Conservation (phyloP, 23 tunicate species). For the Styela clava region DNA sequence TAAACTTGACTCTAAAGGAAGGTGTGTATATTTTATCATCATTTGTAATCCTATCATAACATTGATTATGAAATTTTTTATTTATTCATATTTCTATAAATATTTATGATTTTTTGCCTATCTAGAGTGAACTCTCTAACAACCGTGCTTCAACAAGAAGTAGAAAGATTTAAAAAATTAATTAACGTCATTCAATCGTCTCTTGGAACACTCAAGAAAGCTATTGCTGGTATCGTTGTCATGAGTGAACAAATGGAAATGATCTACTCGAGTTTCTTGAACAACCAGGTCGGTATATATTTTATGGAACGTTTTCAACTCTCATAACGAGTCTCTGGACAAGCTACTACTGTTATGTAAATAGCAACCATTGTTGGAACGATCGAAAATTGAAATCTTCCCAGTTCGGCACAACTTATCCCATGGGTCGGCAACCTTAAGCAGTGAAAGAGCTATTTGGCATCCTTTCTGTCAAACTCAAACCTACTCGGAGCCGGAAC, state of each 20-base stretch:
- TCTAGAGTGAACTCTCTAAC: slow-evolving; percentile 85
- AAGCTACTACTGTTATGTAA: too few species aligned
- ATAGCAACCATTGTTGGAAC: too few species aligned
- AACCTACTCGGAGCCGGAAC: too few species aligned
- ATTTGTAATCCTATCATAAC: not conserved
- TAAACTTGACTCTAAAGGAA: slow-evolving; percentile 86
- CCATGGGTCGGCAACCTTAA: too few species aligned
- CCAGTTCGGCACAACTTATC: too few species aligned
- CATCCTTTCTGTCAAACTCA: too few species aligned
- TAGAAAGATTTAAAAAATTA: slow-evolving; percentile 89
- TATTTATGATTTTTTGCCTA: not conserved
- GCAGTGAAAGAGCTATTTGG: too few species aligned
- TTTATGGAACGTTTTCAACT: too few species aligned
- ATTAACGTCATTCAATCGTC: slow-evolving; percentile 75
- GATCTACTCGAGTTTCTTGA: slow-evolving; percentile 90
- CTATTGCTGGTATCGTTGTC: slow-evolving; percentile 99
- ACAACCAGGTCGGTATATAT: slow-evolving; percentile 57
- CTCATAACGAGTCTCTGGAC: too few species aligned
- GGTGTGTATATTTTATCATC: slow-evolving; percentile 35
- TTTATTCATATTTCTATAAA: too few species aligned
- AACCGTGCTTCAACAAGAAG: slow-evolving; percentile 96
- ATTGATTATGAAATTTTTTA: not conserved
- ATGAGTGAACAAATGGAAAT: slow-evolving; percentile 99
- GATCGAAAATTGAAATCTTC: too few species aligned
- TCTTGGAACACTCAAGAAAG: slow-evolving; percentile 81